Evolutionary conservation across 2,797 vertebrate genomes (phyloP), one percentile per base, ranked within the genome.

Genomic region (Xiphophorus birchmanni): DNA sequence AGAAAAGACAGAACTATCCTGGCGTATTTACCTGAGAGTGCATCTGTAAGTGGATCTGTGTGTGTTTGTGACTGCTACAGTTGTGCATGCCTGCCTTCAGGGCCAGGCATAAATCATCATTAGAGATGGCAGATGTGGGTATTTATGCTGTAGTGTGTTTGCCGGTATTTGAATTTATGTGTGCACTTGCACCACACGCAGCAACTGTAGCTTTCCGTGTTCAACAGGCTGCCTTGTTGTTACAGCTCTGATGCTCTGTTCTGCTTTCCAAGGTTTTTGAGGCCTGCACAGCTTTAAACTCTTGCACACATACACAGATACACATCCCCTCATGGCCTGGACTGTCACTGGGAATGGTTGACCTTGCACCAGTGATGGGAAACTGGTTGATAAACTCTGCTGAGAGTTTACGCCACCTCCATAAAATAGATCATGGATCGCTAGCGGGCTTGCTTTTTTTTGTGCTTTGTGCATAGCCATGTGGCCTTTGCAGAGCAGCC

Each of bases 61-160:
- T 93, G 86, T 93, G 90, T 92, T 88, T 93, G 89, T 89, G 93
- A 91, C 88, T 93, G 86, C 91, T 87, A 86, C 92, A 87, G 90
- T 94, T 94, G 90, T 90, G 91, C 93, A 91, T 88, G 91, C 90
- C 87, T 91, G 87, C 88, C 87, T 91, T 87, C 82, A 86, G 83
- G 84, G 85, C 90, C 12, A 76, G 87, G 89, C 91, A 95, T 95
- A 95, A 94, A 95, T 95, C 94, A 94, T 94, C 92, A 94, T 95
- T 94, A 95, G 86, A 87, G 87, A 88, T 92, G 91, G 89, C 94
- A 93, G 91, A 86, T 86, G 82, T 90, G 88, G 89, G 82, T 85
- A 60, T 81, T 32, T 80, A 60, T 83, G 77, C 52, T n/a, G 80
- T 69, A 75, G 81, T 78, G 71, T 79, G 52, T 81, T 54, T 74